These are phyloP conservation scores for Fragum fragum DNA, from an alignment of 2,888 invertebrate species.

Conservation along the genomic window DNA sequence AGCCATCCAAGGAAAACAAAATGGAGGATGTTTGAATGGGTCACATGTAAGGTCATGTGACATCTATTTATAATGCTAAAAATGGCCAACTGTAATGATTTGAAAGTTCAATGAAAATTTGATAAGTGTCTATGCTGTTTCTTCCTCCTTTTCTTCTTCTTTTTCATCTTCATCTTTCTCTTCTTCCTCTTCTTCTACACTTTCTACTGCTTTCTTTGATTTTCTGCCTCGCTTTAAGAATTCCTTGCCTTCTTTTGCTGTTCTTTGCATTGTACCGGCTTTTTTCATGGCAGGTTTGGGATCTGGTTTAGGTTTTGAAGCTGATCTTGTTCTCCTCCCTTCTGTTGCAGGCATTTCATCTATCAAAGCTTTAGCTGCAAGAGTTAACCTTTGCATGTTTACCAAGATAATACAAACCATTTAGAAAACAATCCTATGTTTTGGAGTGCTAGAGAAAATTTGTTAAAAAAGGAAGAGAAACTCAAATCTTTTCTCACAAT, in stretches of 20 bases:
- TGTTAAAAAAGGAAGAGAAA: neutral
- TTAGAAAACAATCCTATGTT: neutral
- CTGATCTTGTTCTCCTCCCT: conserved; percentile 79
- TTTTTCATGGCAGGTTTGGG: conserved; percentile 80
- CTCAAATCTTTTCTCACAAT: no score
- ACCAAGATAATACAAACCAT: neutral
- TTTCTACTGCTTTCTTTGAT: conserved; percentile 59
- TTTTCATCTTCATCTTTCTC: conserved; percentile 51
- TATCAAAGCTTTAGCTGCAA: conserved; percentile 18
- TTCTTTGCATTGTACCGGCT: conserved; percentile 88
- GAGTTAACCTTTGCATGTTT: no score
- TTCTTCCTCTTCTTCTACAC: conserved; percentile 55
- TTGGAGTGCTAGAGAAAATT: neutral
- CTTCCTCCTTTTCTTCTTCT: neutral
- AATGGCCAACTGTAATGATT: neutral
- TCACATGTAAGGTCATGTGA: conserved; percentile 1
- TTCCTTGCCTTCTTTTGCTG: conserved; percentile 90
- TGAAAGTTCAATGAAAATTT: neutral
- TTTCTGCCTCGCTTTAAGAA: conserved; percentile 78
- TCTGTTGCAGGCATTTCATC: conserved; percentile 13
- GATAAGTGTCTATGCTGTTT: conserved; percentile 1
- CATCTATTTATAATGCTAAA: conserved; percentile 6
- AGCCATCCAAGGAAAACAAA: neutral
- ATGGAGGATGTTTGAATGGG: neutral
- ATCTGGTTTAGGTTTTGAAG: conserved; percentile 73